Conservation (phyloP, 2,888 invertebrate genomes). For the Altica lythri region DNA sequence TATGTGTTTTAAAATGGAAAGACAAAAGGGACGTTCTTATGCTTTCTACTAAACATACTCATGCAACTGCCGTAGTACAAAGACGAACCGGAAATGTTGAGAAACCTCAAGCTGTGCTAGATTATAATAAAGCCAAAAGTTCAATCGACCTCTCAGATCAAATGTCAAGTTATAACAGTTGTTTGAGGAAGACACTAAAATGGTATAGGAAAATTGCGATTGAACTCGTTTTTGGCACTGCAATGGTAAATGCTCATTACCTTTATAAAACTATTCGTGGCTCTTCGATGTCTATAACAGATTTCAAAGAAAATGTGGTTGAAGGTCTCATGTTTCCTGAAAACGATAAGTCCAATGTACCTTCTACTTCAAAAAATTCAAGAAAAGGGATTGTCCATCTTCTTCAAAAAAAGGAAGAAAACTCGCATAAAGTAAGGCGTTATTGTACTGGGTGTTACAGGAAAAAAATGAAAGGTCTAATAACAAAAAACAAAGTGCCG, state of each 20-base stretch:
- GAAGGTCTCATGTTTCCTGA: not conserved
- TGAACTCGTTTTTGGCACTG: not conserved
- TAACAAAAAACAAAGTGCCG: no score
- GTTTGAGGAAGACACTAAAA: slow-evolving; percentile 31
- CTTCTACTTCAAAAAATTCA: not conserved
- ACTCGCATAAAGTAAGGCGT: no score
- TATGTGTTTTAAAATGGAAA: slow-evolving; percentile 39
- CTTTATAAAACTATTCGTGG: not conserved
- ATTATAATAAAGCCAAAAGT: slow-evolving; percentile 35
- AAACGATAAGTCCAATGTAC: not conserved
- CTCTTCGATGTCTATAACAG: not conserved
- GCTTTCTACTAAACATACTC: slow-evolving; percentile 43
- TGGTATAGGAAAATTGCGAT: slow-evolving; percentile 36
- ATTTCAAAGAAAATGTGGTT: not conserved
- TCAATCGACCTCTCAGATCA: slow-evolving; percentile 38
- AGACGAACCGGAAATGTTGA: slow-evolving; percentile 19
- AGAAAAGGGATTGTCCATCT: no score
- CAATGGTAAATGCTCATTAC: not conserved
- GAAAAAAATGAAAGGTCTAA: no score
- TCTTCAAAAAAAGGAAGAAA: no score
- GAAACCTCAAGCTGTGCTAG: no score
- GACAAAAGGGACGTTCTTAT: slow-evolving; percentile 46
- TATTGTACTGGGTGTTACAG: no score
- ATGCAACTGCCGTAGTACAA: not conserved
- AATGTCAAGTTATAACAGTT: slow-evolving; percentile 31